Conservation (phyloP, 2,797 vertebrate genomes). For the Crocodylus rhombifer region DNA sequence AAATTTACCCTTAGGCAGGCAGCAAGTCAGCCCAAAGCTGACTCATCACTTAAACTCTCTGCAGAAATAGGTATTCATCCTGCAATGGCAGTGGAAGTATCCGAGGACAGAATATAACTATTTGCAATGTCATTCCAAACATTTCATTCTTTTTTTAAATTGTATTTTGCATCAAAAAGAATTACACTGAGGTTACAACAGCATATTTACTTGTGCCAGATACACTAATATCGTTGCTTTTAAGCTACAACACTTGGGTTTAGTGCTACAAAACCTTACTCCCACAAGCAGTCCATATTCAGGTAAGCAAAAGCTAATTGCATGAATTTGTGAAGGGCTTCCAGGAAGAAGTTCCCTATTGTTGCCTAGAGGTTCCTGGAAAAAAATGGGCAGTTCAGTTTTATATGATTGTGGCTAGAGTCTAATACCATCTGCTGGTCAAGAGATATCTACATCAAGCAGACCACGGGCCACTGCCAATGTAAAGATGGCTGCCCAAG, state of each 20-base stretch:
- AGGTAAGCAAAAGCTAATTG: background rate
- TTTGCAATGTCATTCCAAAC: background rate
- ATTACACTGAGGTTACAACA: background rate
- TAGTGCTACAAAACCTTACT: background rate
- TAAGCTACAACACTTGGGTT: background rate
- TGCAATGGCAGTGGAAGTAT: background rate
- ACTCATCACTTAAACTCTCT: background rate
- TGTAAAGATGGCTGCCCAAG: too few species aligned
- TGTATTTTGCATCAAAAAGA: background rate
- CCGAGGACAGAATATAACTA: background rate
- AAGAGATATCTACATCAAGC: too few species aligned
- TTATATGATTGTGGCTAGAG: background rate
- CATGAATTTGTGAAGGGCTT: background rate
- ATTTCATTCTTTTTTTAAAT: background rate
- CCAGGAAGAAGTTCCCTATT: background rate
- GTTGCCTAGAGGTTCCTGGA: background rate
- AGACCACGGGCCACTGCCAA: too few species aligned
- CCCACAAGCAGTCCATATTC: background rate
- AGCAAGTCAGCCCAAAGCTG: background rate
- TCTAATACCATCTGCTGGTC: too few species aligned
- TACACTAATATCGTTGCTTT: background rate
- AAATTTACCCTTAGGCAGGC: conserved; percentile 1
- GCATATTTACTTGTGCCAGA: fast-evolving
- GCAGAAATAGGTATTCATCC: background rate
- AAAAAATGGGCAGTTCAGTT: background rate